Conservation (phyloP, 2,888 invertebrate genomes). For the Athalia rosae region DNA sequence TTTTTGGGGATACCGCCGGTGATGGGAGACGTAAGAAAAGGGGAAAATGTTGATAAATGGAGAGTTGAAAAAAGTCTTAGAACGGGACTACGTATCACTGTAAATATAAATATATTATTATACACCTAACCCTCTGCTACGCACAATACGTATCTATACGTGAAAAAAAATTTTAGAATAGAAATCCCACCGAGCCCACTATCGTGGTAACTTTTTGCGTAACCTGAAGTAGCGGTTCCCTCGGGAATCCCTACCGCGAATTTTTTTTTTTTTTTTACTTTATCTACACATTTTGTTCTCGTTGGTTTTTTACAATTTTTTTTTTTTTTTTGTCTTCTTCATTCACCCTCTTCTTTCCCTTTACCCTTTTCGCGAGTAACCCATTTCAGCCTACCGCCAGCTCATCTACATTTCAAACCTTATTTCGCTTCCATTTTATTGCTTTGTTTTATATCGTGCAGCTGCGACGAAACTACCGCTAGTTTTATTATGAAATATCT, state of each 20-base stretch:
- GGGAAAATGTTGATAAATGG: conserved; percentile 5
- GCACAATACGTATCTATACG: too few relatives aligned
- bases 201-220: conserved; percentile 25
- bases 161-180: not conserved
- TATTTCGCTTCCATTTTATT: conserved; percentile 22
- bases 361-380: not conserved
- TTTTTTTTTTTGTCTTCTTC: not conserved
- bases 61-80: conserved; percentile 28
- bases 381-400: conserved; percentile 4
- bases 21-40: not conserved
- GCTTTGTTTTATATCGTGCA: not conserved
- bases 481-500: not conserved
- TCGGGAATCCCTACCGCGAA: conserved; percentile 23
- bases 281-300: conserved; percentile 27
- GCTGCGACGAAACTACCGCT: not conserved
- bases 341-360: not conserved
- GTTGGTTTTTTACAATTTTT: not conserved
- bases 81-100: conserved; percentile 28
- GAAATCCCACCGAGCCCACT: conserved; percentile 23
- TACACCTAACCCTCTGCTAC: not conserved
- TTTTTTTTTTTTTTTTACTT: not conserved
- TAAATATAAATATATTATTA: conserved; percentile 37
- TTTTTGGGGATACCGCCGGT: too few relatives aligned
- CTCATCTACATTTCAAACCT: conserved; percentile 38
- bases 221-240: conserved; percentile 36